Evolutionary conservation across 2,113 vertebrate species (phyloP).

Genomic region (Smithornis capensis): DNA sequence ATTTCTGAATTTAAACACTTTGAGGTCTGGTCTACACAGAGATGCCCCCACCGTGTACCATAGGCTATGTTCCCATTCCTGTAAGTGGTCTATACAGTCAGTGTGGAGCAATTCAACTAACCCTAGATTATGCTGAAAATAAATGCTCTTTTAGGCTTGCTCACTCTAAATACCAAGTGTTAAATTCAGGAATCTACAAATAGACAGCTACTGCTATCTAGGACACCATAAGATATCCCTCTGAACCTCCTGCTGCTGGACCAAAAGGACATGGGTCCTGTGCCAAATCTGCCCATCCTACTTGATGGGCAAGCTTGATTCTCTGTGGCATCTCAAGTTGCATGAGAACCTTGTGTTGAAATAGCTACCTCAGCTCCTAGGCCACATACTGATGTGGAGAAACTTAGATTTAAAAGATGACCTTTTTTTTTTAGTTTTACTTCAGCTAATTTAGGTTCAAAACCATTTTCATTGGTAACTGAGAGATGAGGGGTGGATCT

Average conservation of each 20-base stretch:
- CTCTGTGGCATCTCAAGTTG: neutral
- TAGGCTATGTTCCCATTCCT: neutral
- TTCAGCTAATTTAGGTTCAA: neutral
- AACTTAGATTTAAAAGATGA: neutral
- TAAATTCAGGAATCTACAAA: neutral
- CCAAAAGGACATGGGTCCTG: neutral
- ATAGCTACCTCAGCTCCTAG: neutral
- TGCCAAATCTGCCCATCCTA: neutral
- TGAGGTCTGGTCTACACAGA: neutral
- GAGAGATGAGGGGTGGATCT: neutral
- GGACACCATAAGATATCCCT: neutral
- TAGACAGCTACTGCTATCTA: neutral
- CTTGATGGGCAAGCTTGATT: neutral
- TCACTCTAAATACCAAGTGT: neutral
- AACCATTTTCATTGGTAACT: neutral
- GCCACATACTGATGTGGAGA: neutral
- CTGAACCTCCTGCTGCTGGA: neutral
- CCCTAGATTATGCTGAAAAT: neutral
- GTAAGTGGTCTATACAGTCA: neutral
- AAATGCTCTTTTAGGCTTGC: neutral
- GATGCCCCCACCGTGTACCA: neutral
- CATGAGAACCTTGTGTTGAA: neutral
- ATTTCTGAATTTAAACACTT: neutral
- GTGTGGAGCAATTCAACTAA: neutral
- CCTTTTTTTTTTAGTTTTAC: neutral